A percentile compares a stretch with the other conserved stretches of the same genome.
phyloP scores from a whole-genome alignment of 2,888 invertebrate genomes.

The Metopia argyrocephala region DNA sequence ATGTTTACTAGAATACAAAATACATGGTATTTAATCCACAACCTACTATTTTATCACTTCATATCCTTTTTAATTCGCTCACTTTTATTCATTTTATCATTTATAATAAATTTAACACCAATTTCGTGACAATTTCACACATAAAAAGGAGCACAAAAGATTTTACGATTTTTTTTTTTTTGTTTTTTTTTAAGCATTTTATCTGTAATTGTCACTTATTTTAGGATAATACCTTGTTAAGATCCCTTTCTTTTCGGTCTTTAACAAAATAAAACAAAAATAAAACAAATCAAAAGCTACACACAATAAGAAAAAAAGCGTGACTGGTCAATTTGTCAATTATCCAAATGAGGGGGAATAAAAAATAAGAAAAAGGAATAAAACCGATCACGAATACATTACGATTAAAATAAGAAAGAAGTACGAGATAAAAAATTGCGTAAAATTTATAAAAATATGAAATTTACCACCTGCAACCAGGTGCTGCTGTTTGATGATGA shows the following conservation, averaged over 20 bases:
- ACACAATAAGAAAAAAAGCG: conserved; percentile 59
- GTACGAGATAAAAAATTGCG: conserved; percentile 1
- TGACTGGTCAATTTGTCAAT: conserved; percentile 76
- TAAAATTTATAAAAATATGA: conserved; percentile 43
- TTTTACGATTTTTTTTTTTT: conserved; percentile 21
- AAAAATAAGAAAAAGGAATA: conserved; percentile 40
- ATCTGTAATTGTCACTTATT: conserved; percentile 63
- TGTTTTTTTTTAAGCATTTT: conserved; percentile 45
- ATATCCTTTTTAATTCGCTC: not conserved
- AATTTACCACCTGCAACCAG: conserved; percentile 73
- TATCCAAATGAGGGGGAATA: conserved; percentile 73
- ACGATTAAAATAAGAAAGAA: conserved; percentile 53
- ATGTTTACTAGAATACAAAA: too few species aligned
- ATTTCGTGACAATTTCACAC: conserved; percentile 52
- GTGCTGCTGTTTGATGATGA: conserved; percentile 69
- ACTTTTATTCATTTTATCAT: not conserved
- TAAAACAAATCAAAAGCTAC: conserved; percentile 54
- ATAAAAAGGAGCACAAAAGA: conserved; percentile 24
- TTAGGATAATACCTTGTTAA: conserved; percentile 64
- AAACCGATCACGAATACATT: conserved; percentile 62
- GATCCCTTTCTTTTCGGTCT: conserved; percentile 54
- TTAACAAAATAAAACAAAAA: conserved; percentile 61
- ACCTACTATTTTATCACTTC: not conserved
- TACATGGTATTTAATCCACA: too few species aligned
- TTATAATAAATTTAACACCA: conserved; percentile 51